A percentile compares a stretch with the other conserved stretches of the same genome.
phyloP scores from a whole-genome alignment of 1,140 invertebrate species.

The Cheumatopsyche charites region DNA sequence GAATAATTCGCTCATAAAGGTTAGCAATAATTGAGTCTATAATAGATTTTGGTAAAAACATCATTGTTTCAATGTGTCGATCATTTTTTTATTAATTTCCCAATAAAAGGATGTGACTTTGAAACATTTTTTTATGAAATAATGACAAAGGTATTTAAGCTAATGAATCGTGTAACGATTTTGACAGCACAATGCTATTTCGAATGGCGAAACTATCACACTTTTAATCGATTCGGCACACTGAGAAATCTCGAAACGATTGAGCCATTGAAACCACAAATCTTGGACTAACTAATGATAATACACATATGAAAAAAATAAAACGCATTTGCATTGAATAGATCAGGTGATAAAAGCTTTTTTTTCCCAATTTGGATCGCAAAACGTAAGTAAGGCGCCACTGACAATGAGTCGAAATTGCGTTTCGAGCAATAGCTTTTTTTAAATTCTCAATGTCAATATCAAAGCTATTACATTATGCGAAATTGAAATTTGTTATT shows the following conservation, averaged over 20 bases:
- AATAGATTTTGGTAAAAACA: too few species aligned
- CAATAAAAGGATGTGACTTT: too few species aligned
- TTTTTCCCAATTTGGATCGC: conserved; percentile 4
- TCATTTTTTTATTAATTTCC: too few species aligned
- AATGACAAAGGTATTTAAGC: background rate
- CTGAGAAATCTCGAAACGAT: too few species aligned
- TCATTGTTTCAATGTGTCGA: too few species aligned
- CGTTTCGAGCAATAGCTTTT: background rate
- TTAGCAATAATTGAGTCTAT: too few species aligned
- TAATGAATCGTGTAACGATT: background rate
- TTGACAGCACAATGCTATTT: conserved; percentile 18
- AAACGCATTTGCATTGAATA: background rate
- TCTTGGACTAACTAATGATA: too few species aligned
- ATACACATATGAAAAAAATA: background rate
- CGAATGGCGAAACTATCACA: too few species aligned
- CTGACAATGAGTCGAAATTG: background rate
- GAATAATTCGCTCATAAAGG: too few species aligned
- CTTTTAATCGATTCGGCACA: too few species aligned
- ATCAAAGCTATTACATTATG: conserved; percentile 14
- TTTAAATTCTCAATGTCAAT: conserved; percentile 11
- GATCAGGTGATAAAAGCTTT: background rate
- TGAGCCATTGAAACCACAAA: too few species aligned
- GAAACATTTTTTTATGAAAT: too few species aligned
- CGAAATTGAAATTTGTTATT: background rate
- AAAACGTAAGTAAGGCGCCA: background rate